Evolutionary conservation across 2,113 vertebrate genomes (phyloP).

Genomic region (Melanerpes aurifrons): DNA sequence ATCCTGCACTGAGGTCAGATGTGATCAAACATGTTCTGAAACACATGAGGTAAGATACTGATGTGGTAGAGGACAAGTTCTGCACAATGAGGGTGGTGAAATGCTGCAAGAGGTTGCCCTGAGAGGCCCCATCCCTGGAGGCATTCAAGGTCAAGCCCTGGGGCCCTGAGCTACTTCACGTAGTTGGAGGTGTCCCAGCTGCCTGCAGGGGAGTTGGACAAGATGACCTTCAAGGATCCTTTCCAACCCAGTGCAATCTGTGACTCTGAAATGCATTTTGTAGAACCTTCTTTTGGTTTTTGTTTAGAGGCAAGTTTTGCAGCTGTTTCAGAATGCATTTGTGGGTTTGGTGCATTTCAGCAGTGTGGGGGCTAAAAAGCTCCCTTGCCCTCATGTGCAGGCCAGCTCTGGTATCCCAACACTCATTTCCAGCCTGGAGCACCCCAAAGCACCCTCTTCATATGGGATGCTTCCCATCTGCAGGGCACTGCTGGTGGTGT

Average conservation of each 20-base stretch:
- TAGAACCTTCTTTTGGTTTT: neutral
- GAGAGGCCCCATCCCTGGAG: too few relatives aligned
- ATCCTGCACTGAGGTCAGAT: neutral
- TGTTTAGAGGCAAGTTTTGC: neutral
- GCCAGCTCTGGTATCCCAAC: neutral
- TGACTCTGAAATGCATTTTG: neutral
- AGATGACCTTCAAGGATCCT: too few relatives aligned
- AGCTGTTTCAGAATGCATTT: neutral
- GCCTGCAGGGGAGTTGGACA: too few relatives aligned
- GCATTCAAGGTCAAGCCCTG: too few relatives aligned
- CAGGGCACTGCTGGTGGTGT: rapidly evolving
- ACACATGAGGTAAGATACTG: rapidly evolving
- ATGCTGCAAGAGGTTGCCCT: too few relatives aligned
- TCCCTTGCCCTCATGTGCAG: neutral
- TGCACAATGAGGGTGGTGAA: too few relatives aligned
- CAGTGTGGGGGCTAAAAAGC: rapidly evolving
- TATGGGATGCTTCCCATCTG: rapidly evolving
- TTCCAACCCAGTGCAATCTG: too few relatives aligned
- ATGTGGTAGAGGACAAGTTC: too few relatives aligned
- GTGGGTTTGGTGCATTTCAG: neutral
- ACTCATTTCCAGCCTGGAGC: neutral
- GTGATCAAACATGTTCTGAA: neutral
- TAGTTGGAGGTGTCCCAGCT: too few relatives aligned
- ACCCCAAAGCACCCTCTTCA: rapidly evolving
- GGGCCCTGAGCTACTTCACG: too few relatives aligned